Evolutionary conservation across 2,797 vertebrate genomes (phyloP), one percentile per base, ranked within the genome.

Genomic region (Cyclura pinguis): DNA sequence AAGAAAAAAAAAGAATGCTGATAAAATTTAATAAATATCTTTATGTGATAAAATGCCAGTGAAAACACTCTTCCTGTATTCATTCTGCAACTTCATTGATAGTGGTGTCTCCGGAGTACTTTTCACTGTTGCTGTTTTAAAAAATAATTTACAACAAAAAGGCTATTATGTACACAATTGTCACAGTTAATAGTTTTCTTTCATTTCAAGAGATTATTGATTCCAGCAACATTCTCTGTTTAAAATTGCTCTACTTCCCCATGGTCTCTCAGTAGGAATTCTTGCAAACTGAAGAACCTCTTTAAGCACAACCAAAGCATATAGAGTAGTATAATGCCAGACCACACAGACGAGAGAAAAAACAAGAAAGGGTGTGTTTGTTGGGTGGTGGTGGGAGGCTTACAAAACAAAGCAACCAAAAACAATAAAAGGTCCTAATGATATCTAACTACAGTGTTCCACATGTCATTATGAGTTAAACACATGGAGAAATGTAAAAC

Each of bases 121-220:
- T 76, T 84, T 32, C 32, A 35, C 16, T 73, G 10, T 29, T 29
- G 69, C 8, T 86, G 50, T 78, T 87, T 78, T 10, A 69, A 80
- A 64, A 42, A 62, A 62, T 62, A 67, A 52, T 84, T 72, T 83
- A 52, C 32, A 92, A 92, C 57, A 86, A 83, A 86, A 42, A 92
- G 50, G 18, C 77, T 59, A 64, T 80, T 27, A 84, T 84, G 83
- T 85, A 80, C 67, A 89, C 62, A 85, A 85, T 32, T 84, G 73
- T 85, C 73, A 89, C 74, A 78, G 78, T 89, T 78, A 78, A 89
- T 89, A 85, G 83, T 7, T 76, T 89, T 78, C 82, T 85, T 78
- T 76, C 74, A 80, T 80, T 89, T 89, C 59, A 85, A 80, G 76
- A 69, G 59, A 85, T 78, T 85, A 80, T 64, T 80, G 50, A 64